Percentiles rank a stretch among this genome's conserved stretches.
These are phyloP conservation scores for Nebria ingens DNA, from an alignment of 1,140 invertebrate genomes.

Conservation along the genomic window DNA sequence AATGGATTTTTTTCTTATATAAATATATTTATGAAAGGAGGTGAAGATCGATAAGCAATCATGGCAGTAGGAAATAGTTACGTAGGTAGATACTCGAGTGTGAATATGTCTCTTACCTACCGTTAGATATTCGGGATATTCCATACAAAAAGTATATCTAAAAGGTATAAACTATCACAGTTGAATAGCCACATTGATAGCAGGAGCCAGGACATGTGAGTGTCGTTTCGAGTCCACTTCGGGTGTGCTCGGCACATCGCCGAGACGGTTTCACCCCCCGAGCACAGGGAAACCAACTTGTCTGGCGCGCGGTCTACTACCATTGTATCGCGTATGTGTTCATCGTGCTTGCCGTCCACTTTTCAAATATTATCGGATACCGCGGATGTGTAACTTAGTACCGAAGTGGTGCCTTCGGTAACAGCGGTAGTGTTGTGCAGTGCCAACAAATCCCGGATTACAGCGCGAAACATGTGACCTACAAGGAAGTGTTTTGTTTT, in stretches of 20 bases:
- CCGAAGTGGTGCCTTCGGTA: no score
- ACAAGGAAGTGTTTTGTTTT: no score
- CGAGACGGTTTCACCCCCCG: neutral
- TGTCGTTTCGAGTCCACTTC: neutral
- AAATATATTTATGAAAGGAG: no score
- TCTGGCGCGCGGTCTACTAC: neutral
- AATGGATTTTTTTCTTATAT: no score
- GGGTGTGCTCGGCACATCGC: neutral
- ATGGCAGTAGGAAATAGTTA: neutral
- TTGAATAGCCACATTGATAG: conserved; percentile 3
- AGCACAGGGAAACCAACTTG: neutral
- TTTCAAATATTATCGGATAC: neutral
- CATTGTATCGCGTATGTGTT: conserved; percentile 3
- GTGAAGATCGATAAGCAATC: neutral
- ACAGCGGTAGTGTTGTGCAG: neutral
- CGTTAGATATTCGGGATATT: neutral
- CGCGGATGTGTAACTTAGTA: no score
- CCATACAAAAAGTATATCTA: neutral
- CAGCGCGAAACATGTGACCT: no score
- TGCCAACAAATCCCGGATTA: neutral
- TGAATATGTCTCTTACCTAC: no score
- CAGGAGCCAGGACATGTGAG: neutral
- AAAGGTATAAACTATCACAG: conserved; percentile 6
- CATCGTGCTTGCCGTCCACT: neutral
- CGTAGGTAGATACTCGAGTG: no score